Evolutionary conservation across 2,113 vertebrate genomes (phyloP), one percentile per base, ranked within the genome.

Genomic region (Buteo buteo): DNA sequence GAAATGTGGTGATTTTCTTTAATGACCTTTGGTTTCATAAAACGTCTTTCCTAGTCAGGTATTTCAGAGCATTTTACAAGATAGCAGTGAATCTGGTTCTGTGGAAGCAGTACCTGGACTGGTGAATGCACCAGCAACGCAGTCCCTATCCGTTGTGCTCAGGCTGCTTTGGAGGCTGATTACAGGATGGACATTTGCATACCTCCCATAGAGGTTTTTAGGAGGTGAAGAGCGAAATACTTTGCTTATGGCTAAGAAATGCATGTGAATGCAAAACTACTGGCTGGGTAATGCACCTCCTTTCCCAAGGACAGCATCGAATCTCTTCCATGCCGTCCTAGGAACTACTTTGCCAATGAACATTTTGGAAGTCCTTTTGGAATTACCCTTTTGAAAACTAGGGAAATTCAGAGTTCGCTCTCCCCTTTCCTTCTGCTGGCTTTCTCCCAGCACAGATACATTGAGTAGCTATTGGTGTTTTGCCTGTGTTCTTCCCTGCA

Each of bases 361-460:
- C 1, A 0, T 65, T 78, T 38, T 65, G 49, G 32, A 50, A 58
- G 50, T 7, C 17, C 20, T 3, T 3, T 52, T 1, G 12, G 47
- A 57, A 15, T 13, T 44, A 57, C 24, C 24, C 28, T 57, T 61
- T 47, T n/a, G 55, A 31, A 81, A 74, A n/a, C 32, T 3, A 18
- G 17, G 20, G 38, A 11, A 58, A 44, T 28, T 20, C 25, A 40
- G 67, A 25, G 5, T 24, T 62, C 6, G 1, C 22, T 55, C 40
- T 54, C 52, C 66, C 34, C 19, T 71, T 78, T 22, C 65, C 52
- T 58, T n/a, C 13, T 26, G 34, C 24, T 58, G 36, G 14, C 64
- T 64, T 45, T 19, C 42, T 78, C 58, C 32, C 49, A n/a, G 64
- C 62, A 24, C 55, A 12, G 24, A 10, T 6, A 18, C 20, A 2